Conservation (phyloP, 1,140 invertebrate species). For the Aricia agestis region DNA sequence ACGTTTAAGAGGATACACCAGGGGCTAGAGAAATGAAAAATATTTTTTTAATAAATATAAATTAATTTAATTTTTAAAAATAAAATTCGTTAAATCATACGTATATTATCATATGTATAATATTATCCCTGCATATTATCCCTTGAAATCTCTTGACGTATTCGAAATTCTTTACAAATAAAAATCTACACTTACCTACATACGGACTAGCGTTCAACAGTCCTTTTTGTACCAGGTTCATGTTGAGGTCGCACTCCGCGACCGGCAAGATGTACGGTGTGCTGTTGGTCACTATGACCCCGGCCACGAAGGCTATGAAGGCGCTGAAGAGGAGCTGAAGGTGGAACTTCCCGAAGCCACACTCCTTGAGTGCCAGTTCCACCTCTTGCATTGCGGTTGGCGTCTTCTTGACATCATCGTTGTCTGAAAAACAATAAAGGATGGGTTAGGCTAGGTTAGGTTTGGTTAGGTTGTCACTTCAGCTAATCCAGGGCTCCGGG, state of each 20-base stretch:
- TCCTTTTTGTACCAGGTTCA: slow-evolving; percentile 80
- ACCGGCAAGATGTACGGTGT: slow-evolving; percentile 81
- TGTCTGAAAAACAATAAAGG: slow-evolving; percentile 15
- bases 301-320: slow-evolving; percentile 76
- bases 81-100: too few relatives aligned
- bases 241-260: slow-evolving; percentile 81
- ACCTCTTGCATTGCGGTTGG: slow-evolving; percentile 49
- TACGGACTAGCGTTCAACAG: slow-evolving; percentile 80
- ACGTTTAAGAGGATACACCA: too few relatives aligned
- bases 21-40: too few relatives aligned
- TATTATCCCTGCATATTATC: too few relatives aligned
- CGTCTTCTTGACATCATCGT: slow-evolving; percentile 26
- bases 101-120: too few relatives aligned
- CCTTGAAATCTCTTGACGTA: too few relatives aligned
- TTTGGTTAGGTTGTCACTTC: too few relatives aligned
- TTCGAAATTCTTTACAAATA: too few relatives aligned
- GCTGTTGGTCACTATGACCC: slow-evolving; percentile 78
- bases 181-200: slow-evolving; percentile 72
- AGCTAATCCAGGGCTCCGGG: too few relatives aligned
- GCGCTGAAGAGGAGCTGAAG: slow-evolving; percentile 75
- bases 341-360: slow-evolving; percentile 80
- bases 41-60: too few relatives aligned
- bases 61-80: too few relatives aligned
- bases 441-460: too few relatives aligned
- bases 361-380: slow-evolving; percentile 47